phyloP scores from a whole-genome alignment of 2,888 invertebrate genomes.

The Lithophane semibrunnea region DNA sequence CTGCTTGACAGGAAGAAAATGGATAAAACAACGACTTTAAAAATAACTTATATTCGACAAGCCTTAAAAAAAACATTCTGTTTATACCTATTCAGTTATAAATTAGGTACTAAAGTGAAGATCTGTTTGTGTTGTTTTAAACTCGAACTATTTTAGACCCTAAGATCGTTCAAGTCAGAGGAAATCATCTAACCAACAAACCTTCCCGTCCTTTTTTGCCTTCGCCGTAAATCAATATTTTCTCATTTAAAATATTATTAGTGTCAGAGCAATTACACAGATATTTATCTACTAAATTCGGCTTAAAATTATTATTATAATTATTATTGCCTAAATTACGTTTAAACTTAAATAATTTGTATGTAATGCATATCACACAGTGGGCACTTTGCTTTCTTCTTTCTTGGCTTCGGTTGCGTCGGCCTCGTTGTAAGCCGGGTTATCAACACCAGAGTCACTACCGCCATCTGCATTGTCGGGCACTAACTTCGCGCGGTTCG shows the following conservation, averaged over 20 bases:
- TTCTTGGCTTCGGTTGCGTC: conserved; percentile 76
- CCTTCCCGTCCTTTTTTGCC: no score
- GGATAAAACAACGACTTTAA: conserved; percentile 10
- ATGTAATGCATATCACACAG: conserved; percentile 66
- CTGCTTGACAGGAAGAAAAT: conserved; percentile 5
- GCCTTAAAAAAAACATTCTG: background rate
- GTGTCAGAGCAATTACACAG: conserved; percentile 11
- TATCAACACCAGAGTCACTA: conserved; percentile 87
- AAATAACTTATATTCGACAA: conserved; percentile 14
- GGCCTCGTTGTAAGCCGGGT: conserved; percentile 84
- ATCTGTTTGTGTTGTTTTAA: background rate
- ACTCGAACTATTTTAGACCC: background rate
- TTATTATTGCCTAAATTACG: conserved; percentile 37
- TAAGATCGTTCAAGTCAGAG: background rate
- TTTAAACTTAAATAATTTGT: conserved; percentile 44
- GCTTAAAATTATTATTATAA: conserved; percentile 53
- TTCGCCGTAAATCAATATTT: no score
- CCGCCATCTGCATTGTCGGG: conserved; percentile 85
- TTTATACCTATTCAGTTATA: background rate
- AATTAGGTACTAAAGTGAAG: background rate
- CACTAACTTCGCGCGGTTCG: conserved; percentile 71
- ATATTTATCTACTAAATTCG: conserved; percentile 50
- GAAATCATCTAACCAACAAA: background rate
- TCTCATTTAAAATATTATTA: background rate
- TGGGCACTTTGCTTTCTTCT: conserved; percentile 69